These are phyloP conservation scores for Coremacera marginata DNA, from an alignment of 2,888 invertebrate species.

Conservation along the genomic window DNA sequence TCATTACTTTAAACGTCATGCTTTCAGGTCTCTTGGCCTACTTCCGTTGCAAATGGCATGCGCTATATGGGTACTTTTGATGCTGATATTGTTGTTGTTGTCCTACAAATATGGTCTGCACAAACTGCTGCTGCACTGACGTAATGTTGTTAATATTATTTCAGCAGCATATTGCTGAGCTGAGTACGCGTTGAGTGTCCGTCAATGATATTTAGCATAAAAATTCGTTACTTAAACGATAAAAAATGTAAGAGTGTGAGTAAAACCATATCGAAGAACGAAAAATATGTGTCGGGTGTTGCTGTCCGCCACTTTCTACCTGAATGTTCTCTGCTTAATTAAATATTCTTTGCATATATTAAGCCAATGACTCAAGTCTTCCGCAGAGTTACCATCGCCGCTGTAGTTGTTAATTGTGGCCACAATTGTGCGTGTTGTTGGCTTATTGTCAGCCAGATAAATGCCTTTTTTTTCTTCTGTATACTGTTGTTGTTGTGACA, in stretches of 20 bases:
- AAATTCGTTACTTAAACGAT: background rate
- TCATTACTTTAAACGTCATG: slow-evolving; percentile 15
- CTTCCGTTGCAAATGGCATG: slow-evolving; percentile 18
- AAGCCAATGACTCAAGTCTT: no score
- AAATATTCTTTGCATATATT: no score
- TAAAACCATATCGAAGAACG: no score
- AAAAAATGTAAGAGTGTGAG: background rate
- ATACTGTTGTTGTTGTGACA: background rate
- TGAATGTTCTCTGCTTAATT: no score
- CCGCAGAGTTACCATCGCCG: no score
- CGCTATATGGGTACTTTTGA: slow-evolving; percentile 4
- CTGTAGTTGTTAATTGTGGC: no score
- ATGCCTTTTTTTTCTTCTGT: no score
- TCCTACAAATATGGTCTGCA: slow-evolving; percentile 5
- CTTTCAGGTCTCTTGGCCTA: slow-evolving; percentile 22
- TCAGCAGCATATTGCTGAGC: background rate
- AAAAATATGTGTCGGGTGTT: no score
- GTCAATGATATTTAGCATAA: background rate
- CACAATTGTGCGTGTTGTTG: no score
- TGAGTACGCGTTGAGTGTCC: background rate
- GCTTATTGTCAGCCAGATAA: no score
- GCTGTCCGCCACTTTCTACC: no score
- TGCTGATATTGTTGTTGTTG: background rate
- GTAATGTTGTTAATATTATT: background rate
- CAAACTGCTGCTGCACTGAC: background rate